phyloP scores from a whole-genome alignment of 1,140 invertebrate genomes.

The Oryctes rhinoceros region DNA sequence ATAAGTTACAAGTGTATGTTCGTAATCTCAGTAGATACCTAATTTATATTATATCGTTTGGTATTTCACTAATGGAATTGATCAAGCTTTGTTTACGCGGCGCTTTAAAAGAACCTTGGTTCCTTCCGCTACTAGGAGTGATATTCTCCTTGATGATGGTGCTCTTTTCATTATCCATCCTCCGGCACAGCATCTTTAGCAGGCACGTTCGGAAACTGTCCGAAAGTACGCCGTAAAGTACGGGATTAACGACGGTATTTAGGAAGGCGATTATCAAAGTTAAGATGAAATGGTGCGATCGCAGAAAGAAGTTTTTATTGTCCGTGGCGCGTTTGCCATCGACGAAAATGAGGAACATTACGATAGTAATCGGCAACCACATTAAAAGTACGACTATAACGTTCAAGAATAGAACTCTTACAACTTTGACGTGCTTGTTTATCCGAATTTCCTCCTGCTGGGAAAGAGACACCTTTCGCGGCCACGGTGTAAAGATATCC shows the following conservation, averaged over 20 bases:
- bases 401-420: slow-evolving; percentile 66
- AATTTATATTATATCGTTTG: slow-evolving; percentile 43
- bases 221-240: slow-evolving; percentile 81
- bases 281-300: slow-evolving; percentile 67
- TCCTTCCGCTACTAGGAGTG: slow-evolving; percentile 44
- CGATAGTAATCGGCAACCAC: slow-evolving; percentile 69
- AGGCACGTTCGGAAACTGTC: slow-evolving; percentile 75
- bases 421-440: slow-evolving; percentile 67
- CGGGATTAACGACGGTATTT: slow-evolving; percentile 80
- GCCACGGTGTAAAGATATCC: slow-evolving; percentile 63
- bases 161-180: slow-evolving; percentile 7
- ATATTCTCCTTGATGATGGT: slow-evolving; percentile 39
- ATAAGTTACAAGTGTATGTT: too few relatives aligned
- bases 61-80: slow-evolving; percentile 51
- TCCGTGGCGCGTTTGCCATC: slow-evolving; percentile 65
- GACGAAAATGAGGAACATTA: slow-evolving; percentile 67
- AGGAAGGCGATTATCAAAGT: slow-evolving; percentile 70
- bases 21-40: background rate
- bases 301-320: slow-evolving; percentile 64
- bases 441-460: slow-evolving; percentile 66
- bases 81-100: slow-evolving; percentile 48
- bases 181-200: slow-evolving; percentile 58
- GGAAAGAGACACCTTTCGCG: slow-evolving; percentile 63
- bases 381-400: slow-evolving; percentile 67
- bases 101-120: slow-evolving; percentile 42